These are phyloP conservation scores for Phengaris arion DNA, from an alignment of 2,888 invertebrate genomes.

Conservation along the genomic window DNA sequence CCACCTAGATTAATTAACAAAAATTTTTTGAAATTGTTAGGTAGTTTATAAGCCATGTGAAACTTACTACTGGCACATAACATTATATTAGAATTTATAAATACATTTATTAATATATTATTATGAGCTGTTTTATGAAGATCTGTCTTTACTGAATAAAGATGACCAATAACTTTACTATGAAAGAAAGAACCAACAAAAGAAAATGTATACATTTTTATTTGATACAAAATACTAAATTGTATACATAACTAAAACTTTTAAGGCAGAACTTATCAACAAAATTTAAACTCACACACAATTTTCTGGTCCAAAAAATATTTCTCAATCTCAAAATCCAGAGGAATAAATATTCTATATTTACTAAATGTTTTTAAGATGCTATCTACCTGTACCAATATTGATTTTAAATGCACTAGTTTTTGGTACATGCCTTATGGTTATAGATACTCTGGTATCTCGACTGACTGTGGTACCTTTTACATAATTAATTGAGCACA, in stretches of 20 bases:
- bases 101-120: no score
- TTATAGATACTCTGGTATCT: conserved; percentile 90
- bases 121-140: no score
- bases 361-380: neutral
- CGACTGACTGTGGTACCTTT: conserved; percentile 80
- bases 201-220: neutral
- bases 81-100: neutral
- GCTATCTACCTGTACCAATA: conserved; percentile 71
- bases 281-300: neutral
- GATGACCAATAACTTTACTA: neutral
- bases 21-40: neutral
- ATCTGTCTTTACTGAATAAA: no score
- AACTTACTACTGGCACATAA: neutral
- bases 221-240: neutral
- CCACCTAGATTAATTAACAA: conserved; percentile 52
- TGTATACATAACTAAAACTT: neutral
- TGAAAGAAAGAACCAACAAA: neutral
- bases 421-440: conserved; percentile 96
- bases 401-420: conserved; percentile 86
- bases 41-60: neutral
- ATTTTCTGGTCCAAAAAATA: neutral
- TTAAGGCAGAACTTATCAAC: neutral
- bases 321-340: neutral
- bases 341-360: neutral
- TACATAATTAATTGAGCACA: conserved; percentile 78